Evolutionary conservation across 2,888 invertebrate genomes (phyloP).

Genomic region (Drosophila emarginata): DNA sequence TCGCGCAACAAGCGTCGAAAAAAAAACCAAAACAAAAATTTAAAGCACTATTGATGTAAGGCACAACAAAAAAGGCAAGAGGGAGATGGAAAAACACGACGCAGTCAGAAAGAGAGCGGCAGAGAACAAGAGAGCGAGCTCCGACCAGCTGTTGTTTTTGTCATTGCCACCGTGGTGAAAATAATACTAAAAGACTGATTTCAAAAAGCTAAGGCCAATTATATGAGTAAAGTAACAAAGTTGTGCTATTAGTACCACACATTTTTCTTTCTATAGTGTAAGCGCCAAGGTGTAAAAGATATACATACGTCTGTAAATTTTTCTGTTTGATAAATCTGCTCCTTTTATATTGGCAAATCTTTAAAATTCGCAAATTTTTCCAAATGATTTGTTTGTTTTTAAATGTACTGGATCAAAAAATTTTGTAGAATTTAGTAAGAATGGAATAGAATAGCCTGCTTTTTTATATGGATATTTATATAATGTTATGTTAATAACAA

Average conservation of each 20-base stretch:
- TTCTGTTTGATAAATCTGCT: background rate
- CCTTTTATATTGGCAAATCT: background rate
- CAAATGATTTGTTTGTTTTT: background rate
- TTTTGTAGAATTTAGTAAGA: background rate
- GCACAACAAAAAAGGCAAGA: constrained; percentile 38
- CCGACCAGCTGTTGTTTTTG: constrained; percentile 44
- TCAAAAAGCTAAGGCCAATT: background rate
- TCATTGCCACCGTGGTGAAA: constrained; percentile 13
- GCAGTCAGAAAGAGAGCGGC: constrained; percentile 1
- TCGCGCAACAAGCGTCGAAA: constrained; percentile 14
- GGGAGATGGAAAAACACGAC: constrained; percentile 11
- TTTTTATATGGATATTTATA: background rate
- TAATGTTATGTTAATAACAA: background rate
- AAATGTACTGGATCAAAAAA: background rate
- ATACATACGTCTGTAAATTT: background rate
- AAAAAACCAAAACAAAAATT: constrained; percentile 58
- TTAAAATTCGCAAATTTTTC: background rate
- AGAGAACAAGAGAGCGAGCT: constrained; percentile 11
- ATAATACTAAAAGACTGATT: background rate
- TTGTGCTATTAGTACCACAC: background rate
- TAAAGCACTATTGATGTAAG: constrained; percentile 17
- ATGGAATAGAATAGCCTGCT: background rate
- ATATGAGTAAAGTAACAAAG: background rate
- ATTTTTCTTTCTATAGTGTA: background rate
- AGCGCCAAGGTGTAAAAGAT: background rate